A percentile compares a stretch with the other conserved stretches of the same genome.
These are phyloP conservation scores for Tympanoctomys barrerae DNA, from an alignment of 2,797 vertebrate genomes.

Conservation along the genomic window DNA sequence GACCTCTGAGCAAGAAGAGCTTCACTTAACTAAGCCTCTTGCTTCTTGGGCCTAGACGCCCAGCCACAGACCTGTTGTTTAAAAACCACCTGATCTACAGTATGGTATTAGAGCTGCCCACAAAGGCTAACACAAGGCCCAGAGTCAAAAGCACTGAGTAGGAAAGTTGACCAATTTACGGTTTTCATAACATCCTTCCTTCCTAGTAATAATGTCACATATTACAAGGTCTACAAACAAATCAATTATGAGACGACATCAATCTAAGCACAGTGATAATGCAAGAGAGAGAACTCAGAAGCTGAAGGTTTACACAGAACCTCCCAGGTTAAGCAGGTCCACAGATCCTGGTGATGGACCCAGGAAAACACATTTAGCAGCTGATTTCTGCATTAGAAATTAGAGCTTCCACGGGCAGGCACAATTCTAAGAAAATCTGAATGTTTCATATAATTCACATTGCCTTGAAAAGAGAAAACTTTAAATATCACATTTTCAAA, in stretches of 20 bases:
- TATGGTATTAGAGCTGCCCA: neutral
- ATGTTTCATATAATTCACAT: neutral
- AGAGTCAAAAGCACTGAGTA: neutral
- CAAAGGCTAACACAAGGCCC: neutral
- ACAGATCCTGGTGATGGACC: neutral
- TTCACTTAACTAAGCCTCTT: neutral
- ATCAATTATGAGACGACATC: neutral
- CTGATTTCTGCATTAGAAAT: neutral
- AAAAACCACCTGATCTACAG: neutral
- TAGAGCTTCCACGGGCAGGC: neutral
- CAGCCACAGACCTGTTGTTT: neutral
- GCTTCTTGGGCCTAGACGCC: neutral
- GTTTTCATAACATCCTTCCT: neutral
- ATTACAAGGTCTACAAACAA: neutral
- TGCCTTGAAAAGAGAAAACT: neutral
- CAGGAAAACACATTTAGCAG: neutral
- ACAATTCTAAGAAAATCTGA: neutral
- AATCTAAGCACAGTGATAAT: neutral
- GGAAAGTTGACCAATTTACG: neutral
- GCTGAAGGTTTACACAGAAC: neutral
- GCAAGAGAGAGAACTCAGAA: neutral
- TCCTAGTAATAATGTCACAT: neutral
- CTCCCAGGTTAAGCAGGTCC: neutral
- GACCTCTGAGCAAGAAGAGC: neutral
- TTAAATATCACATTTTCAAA: conserved; percentile 14